Percentiles rank a stretch among this genome's conserved stretches.
phyloP scores from a whole-genome alignment of 2,113 vertebrate genomes.

The Triplophysa siluroides region DNA sequence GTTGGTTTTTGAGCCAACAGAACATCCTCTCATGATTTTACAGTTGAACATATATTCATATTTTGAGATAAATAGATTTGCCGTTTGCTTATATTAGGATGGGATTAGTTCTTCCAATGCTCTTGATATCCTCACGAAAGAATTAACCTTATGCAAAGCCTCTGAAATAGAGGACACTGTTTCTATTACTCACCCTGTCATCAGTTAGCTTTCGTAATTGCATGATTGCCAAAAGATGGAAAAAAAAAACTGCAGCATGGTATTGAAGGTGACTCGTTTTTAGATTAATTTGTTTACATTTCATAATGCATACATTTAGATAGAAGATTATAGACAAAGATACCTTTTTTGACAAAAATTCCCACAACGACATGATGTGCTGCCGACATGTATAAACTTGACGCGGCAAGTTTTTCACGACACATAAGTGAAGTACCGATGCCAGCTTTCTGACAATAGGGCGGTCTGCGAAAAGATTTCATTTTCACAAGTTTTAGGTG shows the following conservation, averaged over 20 bases:
- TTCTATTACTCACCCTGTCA: background rate
- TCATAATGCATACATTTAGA: background rate
- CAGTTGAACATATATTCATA: background rate
- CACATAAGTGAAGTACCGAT: background rate
- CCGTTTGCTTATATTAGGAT: background rate
- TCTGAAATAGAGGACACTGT: background rate
- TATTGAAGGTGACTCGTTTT: background rate
- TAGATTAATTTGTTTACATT: background rate
- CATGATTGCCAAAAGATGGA: slow-evolving; percentile 2
- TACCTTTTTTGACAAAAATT: background rate
- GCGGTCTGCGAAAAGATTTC: slow-evolving; percentile 30
- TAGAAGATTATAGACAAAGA: background rate
- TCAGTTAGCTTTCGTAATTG: background rate
- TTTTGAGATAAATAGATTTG: background rate
- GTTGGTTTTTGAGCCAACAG: background rate
- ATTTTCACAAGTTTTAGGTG: slow-evolving; percentile 31
- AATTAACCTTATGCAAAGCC: background rate
- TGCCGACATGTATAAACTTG: background rate
- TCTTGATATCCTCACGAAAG: background rate
- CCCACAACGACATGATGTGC: background rate
- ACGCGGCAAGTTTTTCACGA: slow-evolving; percentile 1
- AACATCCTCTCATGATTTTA: background rate
- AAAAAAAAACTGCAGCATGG: background rate
- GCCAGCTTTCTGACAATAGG: slow-evolving; percentile 28
- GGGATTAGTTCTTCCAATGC: background rate